A percentile compares a stretch with the other conserved stretches of the same genome.
phyloP scores from a whole-genome alignment of 2,797 vertebrate genomes.

The Danio aesculapii region DNA sequence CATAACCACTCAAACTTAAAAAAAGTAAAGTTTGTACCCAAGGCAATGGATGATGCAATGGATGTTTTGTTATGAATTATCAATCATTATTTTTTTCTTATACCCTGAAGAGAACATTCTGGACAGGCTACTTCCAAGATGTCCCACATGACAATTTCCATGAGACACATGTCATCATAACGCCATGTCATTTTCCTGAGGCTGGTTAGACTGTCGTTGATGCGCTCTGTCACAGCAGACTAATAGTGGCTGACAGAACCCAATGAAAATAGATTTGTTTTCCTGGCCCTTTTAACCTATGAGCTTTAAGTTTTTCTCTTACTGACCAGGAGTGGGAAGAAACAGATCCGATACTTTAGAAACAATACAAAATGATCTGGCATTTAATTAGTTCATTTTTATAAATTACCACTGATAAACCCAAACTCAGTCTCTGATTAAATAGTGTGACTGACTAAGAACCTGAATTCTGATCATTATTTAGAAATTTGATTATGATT shows the following conservation, averaged over 20 bases:
- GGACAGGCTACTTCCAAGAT: conserved; percentile 43
- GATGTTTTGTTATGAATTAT: conserved; percentile 45
- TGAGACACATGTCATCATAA: conserved; percentile 54
- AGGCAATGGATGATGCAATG: conserved; percentile 7
- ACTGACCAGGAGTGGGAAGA: neutral
- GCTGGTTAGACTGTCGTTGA: conserved; percentile 53
- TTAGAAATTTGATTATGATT: too few species aligned
- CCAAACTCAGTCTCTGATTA: too few species aligned
- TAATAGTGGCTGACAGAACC: conserved; percentile 74
- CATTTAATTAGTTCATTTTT: too few species aligned
- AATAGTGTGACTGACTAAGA: too few species aligned
- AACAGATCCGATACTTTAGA: too few species aligned
- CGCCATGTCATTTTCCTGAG: conserved; percentile 53
- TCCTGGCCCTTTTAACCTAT: conserved; percentile 61
- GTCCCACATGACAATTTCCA: conserved; percentile 56
- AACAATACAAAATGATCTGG: too few species aligned
- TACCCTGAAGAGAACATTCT: conserved; percentile 39
- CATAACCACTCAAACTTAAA: conserved; percentile 14
- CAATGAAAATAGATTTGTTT: conserved; percentile 78
- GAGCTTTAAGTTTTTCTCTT: neutral
- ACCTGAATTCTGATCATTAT: too few species aligned
- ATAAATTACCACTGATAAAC: too few species aligned
- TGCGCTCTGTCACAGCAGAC: conserved; percentile 62
- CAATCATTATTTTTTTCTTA: conserved; percentile 42
- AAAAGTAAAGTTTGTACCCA: neutral